These are phyloP conservation scores for Drosophila subpulchrella DNA, from an alignment of 1,140 invertebrate genomes.

Conservation along the genomic window DNA sequence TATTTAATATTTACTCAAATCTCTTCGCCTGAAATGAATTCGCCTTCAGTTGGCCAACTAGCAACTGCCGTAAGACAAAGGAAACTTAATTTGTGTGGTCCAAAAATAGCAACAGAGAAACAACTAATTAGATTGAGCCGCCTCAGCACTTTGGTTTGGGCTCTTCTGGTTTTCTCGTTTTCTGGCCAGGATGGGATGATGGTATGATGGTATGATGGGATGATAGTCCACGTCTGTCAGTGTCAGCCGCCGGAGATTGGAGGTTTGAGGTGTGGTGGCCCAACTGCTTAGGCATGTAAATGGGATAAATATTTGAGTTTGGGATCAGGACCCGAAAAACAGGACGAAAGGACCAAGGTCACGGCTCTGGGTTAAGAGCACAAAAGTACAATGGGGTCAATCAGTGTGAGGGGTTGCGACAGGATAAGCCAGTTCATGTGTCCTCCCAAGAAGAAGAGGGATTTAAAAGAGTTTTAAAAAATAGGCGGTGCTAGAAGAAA, in stretches of 20 bases:
- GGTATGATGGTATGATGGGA: background rate
- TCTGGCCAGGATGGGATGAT: constrained; percentile 6
- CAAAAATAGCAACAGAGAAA: constrained; percentile 31
- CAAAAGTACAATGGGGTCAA: constrained; percentile 4
- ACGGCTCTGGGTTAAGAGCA: background rate
- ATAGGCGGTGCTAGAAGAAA: background rate
- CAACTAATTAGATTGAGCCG: constrained; percentile 49
- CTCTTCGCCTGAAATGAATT: background rate
- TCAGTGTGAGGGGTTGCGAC: background rate
- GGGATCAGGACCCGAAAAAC: constrained; percentile 17
- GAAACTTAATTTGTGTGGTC: constrained; percentile 33
- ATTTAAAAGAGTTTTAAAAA: background rate
- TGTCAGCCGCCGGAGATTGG: constrained; percentile 4
- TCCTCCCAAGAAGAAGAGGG: background rate
- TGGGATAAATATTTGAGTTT: constrained; percentile 50
- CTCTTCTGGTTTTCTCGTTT: background rate
- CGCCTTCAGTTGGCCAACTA: background rate
- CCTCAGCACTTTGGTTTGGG: constrained; percentile 7
- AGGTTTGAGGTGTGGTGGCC: background rate
- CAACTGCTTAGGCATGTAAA: constrained; percentile 42
- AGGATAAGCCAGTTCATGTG: background rate
- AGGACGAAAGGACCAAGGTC: constrained; percentile 13
- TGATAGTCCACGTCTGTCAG: background rate
- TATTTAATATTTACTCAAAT: background rate
- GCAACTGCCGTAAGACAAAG: constrained; percentile 19